Conservation (phyloP, 2,888 invertebrate species). For the Melolontha melolontha region DNA sequence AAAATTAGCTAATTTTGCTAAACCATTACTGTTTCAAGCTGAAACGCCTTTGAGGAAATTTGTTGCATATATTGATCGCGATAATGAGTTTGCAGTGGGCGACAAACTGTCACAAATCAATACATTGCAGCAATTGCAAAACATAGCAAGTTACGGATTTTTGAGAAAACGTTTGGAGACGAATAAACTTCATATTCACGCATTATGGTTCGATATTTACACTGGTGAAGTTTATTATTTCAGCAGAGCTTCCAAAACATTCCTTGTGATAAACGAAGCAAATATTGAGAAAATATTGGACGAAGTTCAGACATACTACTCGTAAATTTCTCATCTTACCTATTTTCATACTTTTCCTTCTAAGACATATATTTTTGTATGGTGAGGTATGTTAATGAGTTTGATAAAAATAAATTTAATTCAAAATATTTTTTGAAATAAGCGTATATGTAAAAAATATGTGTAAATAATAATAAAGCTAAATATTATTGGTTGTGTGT, state of each 20-base stretch:
- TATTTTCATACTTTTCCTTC: no score
- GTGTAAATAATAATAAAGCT: no score
- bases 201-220: constrained; percentile 98
- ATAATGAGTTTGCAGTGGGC: constrained; percentile 86
- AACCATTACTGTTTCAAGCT: constrained; percentile 86
- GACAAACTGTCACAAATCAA: constrained; percentile 97
- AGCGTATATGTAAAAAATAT: no score
- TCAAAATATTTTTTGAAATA: no score
- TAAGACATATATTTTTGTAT: no score
- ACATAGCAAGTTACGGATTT: constrained; percentile 93
- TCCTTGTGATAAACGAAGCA: constrained; percentile 87
- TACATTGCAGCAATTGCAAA: constrained; percentile 91
- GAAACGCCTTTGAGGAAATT: constrained; percentile 90
- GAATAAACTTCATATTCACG: constrained; percentile 89
- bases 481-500: no score
- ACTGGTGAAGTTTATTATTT: constrained; percentile 97
- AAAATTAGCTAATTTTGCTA: constrained; percentile 71
- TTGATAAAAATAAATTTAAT: no score
- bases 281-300: constrained; percentile 79
- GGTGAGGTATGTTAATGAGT: no score
- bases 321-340: no score
- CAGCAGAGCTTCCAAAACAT: constrained; percentile 86
- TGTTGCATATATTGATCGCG: constrained; percentile 94
- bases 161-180: constrained; percentile 83
- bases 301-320: constrained; percentile 85